Evolutionary conservation across 2,888 invertebrate genomes (phyloP).

Genomic region (Drosophila anceps): DNA sequence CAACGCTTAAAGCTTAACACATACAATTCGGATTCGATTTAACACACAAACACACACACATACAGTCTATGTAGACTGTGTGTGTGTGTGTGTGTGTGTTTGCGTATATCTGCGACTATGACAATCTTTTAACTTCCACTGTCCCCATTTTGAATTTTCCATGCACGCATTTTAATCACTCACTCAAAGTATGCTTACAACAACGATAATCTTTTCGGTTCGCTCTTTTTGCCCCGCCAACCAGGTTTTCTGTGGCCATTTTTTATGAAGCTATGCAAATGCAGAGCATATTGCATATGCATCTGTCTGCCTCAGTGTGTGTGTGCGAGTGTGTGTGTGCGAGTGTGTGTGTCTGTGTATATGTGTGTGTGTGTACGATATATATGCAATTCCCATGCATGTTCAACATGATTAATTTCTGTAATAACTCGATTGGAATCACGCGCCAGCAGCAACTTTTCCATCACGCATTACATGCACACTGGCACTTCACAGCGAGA

Average conservation of each 20-base stretch:
- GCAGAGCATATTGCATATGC: constrained; percentile 38
- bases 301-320: constrained; percentile 7
- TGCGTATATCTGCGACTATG: constrained; percentile 22
- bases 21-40: constrained; percentile 16
- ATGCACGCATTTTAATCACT: constrained; percentile 74
- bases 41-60: background rate
- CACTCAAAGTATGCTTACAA: constrained; percentile 79
- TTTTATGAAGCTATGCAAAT: constrained; percentile 52
- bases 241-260: constrained; percentile 57
- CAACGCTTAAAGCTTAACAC: constrained; percentile 72
- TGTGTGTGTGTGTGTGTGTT: background rate
- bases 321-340: constrained; percentile 12
- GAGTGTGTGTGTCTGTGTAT: constrained; percentile 3
- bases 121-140: constrained; percentile 46
- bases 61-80: no score
- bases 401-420: constrained; percentile 82
- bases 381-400: constrained; percentile 79
- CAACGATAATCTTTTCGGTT: constrained; percentile 73
- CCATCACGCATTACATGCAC: constrained; percentile 73
- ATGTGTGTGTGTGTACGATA: constrained; percentile 31
- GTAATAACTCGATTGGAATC: constrained; percentile 82
- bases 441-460: constrained; percentile 82
- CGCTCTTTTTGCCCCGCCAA: constrained; percentile 27
- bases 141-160: constrained; percentile 47
- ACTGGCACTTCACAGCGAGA: constrained; percentile 41